Conservation (phyloP, 2,113 vertebrate genomes). For the Oceanites oceanicus region DNA sequence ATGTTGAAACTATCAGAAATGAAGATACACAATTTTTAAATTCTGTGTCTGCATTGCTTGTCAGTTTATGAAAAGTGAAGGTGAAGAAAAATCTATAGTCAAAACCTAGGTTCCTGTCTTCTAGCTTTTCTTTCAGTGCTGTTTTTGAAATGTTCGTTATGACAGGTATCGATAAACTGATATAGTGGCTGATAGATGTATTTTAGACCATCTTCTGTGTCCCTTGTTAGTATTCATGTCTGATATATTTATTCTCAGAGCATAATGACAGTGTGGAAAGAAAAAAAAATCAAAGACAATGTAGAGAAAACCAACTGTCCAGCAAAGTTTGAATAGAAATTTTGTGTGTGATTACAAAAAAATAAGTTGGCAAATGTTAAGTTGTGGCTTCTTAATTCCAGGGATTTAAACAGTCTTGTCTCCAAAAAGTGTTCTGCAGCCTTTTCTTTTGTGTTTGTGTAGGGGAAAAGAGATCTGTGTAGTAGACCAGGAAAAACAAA, state of each 20-base stretch:
- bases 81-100: not conserved
- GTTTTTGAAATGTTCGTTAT: not conserved
- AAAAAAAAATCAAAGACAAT: not conserved
- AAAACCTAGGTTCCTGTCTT: not conserved
- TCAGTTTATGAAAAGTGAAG: not conserved
- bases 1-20: not conserved
- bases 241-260: slow-evolving; percentile 22
- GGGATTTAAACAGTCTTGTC: not conserved
- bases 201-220: slow-evolving; percentile 7
- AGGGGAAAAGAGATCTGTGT: not conserved
- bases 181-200: not conserved
- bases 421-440: not conserved
- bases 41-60: not conserved
- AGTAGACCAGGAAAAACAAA: not conserved
- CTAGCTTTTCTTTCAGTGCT: not conserved
- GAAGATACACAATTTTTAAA: not conserved
- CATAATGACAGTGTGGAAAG: not conserved
- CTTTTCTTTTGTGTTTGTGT: not conserved
- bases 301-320: not conserved
- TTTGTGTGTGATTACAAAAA: not conserved
- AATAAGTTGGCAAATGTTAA: not conserved
- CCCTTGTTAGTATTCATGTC: slow-evolving; percentile 22
- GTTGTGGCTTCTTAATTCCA: slow-evolving; percentile 12
- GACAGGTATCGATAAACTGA: not conserved
- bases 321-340: slow-evolving; percentile 20